phyloP scores from a whole-genome alignment of 2,888 invertebrate genomes.

The Pollenia amentaria region DNA sequence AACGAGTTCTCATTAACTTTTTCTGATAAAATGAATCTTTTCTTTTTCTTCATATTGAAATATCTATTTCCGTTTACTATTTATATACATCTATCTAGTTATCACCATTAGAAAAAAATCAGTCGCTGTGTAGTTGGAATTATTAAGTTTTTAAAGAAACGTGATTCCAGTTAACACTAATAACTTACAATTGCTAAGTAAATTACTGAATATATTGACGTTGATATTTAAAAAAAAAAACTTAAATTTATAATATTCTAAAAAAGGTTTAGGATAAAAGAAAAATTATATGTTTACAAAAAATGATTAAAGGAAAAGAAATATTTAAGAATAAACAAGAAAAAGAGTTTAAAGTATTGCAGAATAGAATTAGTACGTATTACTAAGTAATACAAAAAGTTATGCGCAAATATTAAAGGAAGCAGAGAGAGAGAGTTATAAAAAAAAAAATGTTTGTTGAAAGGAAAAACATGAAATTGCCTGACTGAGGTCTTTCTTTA shows the following conservation, averaged over 20 bases:
- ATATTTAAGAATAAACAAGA: neutral
- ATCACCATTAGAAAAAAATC: neutral
- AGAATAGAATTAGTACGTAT: neutral
- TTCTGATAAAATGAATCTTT: no score
- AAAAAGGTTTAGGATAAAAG: neutral
- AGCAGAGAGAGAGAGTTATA: no score
- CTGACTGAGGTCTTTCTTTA: no score
- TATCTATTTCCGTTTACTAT: no score
- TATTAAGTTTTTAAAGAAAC: conserved; percentile 14
- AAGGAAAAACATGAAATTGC: no score
- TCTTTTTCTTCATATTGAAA: no score
- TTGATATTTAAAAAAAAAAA: neutral
- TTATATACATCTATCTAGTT: neutral
- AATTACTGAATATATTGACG: neutral
- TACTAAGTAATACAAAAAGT: no score
- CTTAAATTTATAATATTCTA: neutral
- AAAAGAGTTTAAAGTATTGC: no score
- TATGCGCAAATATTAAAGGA: no score
- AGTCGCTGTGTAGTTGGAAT: neutral
- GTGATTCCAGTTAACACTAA: conserved; percentile 15
- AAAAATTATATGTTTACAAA: neutral
- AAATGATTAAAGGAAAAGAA: neutral
- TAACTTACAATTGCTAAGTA: conserved; percentile 6
- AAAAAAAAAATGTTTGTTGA: no score
- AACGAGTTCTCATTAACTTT: no score